Conservation (phyloP, 2,888 invertebrate genomes). For the Sclerodermus sp. region DNA sequence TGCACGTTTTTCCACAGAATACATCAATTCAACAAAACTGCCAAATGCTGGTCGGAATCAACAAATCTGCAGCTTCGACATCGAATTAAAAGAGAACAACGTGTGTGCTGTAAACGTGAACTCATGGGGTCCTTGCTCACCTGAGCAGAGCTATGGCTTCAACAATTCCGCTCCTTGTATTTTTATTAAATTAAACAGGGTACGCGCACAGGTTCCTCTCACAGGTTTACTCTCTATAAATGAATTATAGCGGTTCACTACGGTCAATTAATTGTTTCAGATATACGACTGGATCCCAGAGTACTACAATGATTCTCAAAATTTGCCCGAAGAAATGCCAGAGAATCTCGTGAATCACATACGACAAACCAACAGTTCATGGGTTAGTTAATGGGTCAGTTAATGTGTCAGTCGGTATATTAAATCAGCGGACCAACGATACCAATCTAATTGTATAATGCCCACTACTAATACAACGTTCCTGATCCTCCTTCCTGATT, state of each 20-base stretch:
- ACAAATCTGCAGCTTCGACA: conserved; percentile 62
- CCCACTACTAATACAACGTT: too few relatives aligned
- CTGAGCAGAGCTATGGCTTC: conserved; percentile 67
- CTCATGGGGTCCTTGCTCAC: conserved; percentile 60
- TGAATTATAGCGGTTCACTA: not conserved
- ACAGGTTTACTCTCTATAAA: conserved; percentile 1
- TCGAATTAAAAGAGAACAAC: conserved; percentile 52
- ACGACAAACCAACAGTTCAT: conserved; percentile 30
- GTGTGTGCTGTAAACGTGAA: conserved; percentile 63
- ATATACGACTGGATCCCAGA: conserved; percentile 76
- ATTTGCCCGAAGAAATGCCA: conserved; percentile 68
- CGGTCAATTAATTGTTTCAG: conserved; percentile 55
- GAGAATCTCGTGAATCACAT: conserved; percentile 60
- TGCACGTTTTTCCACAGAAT: too few relatives aligned
- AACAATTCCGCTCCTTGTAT: conserved; percentile 77
- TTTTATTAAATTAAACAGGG: conserved; percentile 82
- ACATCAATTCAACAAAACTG: conserved; percentile 51
- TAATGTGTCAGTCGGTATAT: conserved; percentile 22
- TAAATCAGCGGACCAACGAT: too few relatives aligned
- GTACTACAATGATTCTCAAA: conserved; percentile 61
- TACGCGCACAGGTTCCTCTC: conserved; percentile 53
- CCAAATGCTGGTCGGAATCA: conserved; percentile 60
- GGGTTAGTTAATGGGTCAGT: conserved; percentile 39
- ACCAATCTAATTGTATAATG: too few relatives aligned
- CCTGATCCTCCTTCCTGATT: too few relatives aligned